These are phyloP conservation scores for Mylabris phalerata DNA, from an alignment of 1,140 invertebrate genomes.

Conservation along the genomic window DNA sequence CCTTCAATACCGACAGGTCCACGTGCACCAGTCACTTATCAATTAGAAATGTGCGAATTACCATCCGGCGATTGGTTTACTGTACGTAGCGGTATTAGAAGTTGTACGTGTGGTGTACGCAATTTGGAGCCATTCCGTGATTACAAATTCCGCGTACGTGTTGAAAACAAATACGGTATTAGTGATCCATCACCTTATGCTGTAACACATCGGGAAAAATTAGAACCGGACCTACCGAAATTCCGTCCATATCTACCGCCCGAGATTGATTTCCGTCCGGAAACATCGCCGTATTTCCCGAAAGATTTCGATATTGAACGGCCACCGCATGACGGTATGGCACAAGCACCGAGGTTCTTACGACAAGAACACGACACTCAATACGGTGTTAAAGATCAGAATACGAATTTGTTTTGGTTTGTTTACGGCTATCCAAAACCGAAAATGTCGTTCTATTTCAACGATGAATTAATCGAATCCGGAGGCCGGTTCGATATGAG, in stretches of 20 bases:
- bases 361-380: conserved; percentile 76
- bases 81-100: conserved; percentile 69
- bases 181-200: conserved; percentile 88
- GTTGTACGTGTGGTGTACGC: conserved; percentile 76
- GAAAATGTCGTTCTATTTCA: conserved; percentile 80
- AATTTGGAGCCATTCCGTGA: conserved; percentile 80
- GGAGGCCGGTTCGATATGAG: conserved; percentile 76
- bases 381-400: conserved; percentile 84
- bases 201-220: conserved; percentile 68
- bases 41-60: conserved; percentile 86
- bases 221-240: conserved; percentile 72
- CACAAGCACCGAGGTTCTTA: conserved; percentile 75
- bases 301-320: conserved; percentile 84
- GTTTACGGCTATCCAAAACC: conserved; percentile 91
- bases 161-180: conserved; percentile 94
- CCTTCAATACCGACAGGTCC: conserved; percentile 78
- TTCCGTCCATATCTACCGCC: conserved; percentile 72
- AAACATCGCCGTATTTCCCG: conserved; percentile 82
- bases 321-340: conserved; percentile 74
- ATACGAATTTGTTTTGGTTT: conserved; percentile 82
- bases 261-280: conserved; percentile 77
- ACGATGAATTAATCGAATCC: conserved; percentile 72
- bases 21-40: conserved; percentile 81
- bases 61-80: conserved; percentile 86
- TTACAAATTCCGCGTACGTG: conserved; percentile 88